Conservation (phyloP, 2,888 invertebrate genomes). For the Pyrocoelia pectoralis region DNA sequence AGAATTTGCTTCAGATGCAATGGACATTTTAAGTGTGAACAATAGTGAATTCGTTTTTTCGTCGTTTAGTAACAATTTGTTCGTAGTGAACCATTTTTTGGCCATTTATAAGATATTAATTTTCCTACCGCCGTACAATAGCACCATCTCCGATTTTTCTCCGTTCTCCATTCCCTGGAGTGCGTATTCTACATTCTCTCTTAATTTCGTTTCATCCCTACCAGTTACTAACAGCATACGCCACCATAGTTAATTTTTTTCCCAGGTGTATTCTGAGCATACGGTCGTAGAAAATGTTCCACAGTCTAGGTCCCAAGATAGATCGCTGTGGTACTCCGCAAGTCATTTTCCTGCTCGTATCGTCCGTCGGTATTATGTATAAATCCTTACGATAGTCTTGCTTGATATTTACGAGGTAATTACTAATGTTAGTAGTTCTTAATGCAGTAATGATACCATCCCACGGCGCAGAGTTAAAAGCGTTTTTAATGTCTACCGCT, state of each 20-base stretch:
- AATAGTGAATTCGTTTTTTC: too few relatives aligned
- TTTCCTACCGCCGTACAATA: too few relatives aligned
- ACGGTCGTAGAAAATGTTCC: background rate
- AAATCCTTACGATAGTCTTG: background rate
- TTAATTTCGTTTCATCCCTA: too few relatives aligned
- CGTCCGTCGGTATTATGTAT: background rate
- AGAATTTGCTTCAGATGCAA: too few relatives aligned
- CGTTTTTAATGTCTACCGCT: constrained; percentile 1
- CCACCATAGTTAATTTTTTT: background rate
- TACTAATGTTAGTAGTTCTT: background rate
- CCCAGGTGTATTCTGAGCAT: background rate
- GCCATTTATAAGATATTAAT: too few relatives aligned
- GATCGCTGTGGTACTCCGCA: background rate
- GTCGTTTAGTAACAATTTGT: too few relatives aligned
- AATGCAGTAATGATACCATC: background rate
- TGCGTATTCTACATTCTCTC: too few relatives aligned
- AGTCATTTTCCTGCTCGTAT: background rate
- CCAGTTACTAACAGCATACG: too few relatives aligned
- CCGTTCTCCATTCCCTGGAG: too few relatives aligned
- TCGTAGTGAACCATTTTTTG: too few relatives aligned
- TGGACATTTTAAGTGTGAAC: too few relatives aligned
- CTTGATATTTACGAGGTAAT: background rate
- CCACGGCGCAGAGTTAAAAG: constrained; percentile 5
- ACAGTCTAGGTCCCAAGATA: background rate
- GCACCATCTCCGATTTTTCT: too few relatives aligned